Conservation (phyloP, 2,888 invertebrate species). For the Dasypolia templi region DNA sequence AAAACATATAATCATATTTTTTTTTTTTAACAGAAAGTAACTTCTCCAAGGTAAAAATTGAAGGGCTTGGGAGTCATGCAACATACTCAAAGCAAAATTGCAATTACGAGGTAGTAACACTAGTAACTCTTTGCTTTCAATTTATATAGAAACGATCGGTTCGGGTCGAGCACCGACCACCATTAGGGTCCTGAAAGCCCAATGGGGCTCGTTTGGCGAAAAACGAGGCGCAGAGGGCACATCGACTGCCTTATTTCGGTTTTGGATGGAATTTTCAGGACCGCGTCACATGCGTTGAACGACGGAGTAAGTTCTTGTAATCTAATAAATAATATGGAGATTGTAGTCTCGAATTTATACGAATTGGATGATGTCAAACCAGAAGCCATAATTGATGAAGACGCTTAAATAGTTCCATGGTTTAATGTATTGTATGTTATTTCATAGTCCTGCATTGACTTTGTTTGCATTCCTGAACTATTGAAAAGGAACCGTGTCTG, state of each 20-base stretch:
- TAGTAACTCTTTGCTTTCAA: slow-evolving; percentile 61
- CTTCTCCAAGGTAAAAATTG: neutral
- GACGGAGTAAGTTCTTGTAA: slow-evolving; percentile 32
- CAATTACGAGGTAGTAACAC: slow-evolving; percentile 36
- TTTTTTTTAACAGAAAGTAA: slow-evolving; percentile 17
- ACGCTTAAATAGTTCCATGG: neutral
- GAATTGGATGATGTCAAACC: neutral
- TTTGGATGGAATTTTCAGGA: slow-evolving; percentile 65
- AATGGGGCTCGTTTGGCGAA: slow-evolving; percentile 80
- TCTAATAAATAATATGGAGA: slow-evolving; percentile 34
- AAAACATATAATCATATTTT: slow-evolving; percentile 17
- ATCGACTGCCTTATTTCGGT: slow-evolving; percentile 73
- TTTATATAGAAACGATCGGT: slow-evolving; percentile 60
- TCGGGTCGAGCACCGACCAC: slow-evolving; percentile 70
- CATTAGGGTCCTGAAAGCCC: slow-evolving; percentile 74
- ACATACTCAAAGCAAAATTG: slow-evolving; percentile 35
- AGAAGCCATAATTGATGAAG: slow-evolving; percentile 1
- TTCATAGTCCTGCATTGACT: neutral
- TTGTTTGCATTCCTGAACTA: slow-evolving; percentile 23
- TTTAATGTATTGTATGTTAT: neutral
- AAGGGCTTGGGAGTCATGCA: slow-evolving; percentile 2
- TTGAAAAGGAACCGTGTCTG: slow-evolving; percentile 22
- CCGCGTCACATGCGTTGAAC: slow-evolving; percentile 45
- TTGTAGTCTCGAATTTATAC: slow-evolving; percentile 20
- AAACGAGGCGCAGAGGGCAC: slow-evolving; percentile 75